phyloP scores from a whole-genome alignment of 1,140 invertebrate species.

The Holcopasites calliopsidis region DNA sequence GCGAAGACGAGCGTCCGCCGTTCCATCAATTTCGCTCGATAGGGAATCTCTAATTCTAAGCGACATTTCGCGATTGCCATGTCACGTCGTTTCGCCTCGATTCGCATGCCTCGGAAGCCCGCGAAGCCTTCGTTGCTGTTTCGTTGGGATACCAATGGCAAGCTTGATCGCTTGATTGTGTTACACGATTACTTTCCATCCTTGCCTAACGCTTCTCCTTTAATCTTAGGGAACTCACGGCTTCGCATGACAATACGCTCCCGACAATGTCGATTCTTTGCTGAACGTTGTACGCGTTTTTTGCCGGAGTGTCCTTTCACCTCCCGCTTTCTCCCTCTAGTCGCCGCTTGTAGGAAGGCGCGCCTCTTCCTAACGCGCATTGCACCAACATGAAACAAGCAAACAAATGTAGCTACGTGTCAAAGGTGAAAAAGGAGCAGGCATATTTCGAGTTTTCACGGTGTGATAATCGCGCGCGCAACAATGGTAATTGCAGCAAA shows the following conservation, averaged over 20 bases:
- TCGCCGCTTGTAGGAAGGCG: too few relatives aligned
- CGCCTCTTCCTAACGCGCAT: too few relatives aligned
- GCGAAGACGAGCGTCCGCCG: not conserved
- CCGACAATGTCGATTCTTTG: not conserved
- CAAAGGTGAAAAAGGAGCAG: conserved; percentile 1
- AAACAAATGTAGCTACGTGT: conserved; percentile 3
- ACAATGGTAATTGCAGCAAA: conserved; percentile 3
- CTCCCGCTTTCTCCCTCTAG: not conserved
- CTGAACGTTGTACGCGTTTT: not conserved
- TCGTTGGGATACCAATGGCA: not conserved
- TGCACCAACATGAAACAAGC: too few relatives aligned
- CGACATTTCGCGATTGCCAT: not conserved
- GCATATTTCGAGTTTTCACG: not conserved
- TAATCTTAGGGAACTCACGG: not conserved
- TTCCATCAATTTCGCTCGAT: conserved; percentile 3
- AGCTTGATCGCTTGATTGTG: conserved; percentile 19
- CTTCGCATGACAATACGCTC: not conserved
- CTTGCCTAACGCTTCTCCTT: not conserved
- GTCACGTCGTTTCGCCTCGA: conserved; percentile 19
- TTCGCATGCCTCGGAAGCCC: not conserved
- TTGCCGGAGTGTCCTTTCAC: not conserved
- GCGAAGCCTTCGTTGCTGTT: not conserved
- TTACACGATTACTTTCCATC: not conserved
- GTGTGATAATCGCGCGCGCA: not conserved
- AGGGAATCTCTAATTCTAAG: conserved; percentile 8